Conservation (phyloP, 2,797 vertebrate species). For the Phalloptychus januarius region DNA sequence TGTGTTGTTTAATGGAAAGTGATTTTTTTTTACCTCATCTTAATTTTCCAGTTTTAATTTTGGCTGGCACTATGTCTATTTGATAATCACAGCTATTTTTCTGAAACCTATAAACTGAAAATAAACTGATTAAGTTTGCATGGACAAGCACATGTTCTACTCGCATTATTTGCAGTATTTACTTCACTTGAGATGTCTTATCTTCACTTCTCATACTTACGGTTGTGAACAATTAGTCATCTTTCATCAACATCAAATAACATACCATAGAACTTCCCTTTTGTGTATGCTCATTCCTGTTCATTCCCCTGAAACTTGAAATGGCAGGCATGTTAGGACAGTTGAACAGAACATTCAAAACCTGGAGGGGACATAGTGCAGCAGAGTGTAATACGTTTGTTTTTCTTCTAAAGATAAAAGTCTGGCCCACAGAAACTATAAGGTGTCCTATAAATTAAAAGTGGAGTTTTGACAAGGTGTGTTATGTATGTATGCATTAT, state of each 20-base stretch:
- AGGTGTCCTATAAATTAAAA: background rate
- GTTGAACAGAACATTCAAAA: slow-evolving; percentile 43
- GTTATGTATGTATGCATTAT: background rate
- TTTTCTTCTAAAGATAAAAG: background rate
- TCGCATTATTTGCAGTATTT: background rate
- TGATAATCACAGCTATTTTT: background rate
- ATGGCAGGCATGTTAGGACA: slow-evolving; percentile 47
- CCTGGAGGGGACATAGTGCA: slow-evolving; percentile 20
- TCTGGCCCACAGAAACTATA: background rate
- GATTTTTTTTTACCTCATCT: background rate
- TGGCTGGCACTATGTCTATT: background rate
- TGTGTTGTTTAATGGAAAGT: background rate
- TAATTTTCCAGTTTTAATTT: background rate
- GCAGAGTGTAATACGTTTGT: background rate
- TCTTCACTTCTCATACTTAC: background rate
- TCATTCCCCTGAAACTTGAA: slow-evolving; percentile 21
- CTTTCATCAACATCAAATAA: slow-evolving; percentile 18
- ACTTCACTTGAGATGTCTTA: background rate
- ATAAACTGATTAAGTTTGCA: background rate
- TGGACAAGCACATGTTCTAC: background rate
- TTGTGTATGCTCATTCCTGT: slow-evolving; percentile 8
- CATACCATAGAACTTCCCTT: background rate
- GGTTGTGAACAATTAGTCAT: background rate
- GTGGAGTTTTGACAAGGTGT: background rate
- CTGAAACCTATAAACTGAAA: background rate